Evolutionary conservation across 2,797 vertebrate species (phyloP).

Genomic region (Poeciliopsis gracilis): DNA sequence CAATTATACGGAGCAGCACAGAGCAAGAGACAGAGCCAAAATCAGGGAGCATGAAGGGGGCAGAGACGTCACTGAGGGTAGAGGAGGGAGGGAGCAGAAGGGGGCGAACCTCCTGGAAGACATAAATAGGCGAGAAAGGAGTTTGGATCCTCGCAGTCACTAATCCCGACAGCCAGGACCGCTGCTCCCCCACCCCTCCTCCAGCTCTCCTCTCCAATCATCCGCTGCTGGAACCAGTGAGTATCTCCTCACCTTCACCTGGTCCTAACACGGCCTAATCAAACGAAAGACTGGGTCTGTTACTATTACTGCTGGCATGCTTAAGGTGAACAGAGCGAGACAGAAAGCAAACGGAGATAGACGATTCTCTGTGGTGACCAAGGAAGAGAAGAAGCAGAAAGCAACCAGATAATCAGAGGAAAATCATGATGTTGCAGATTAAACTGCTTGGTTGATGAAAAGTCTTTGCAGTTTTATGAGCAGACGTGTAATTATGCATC

Average conservation of each 20-base stretch:
- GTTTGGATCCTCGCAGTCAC: slow-evolving; percentile 82
- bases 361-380: no score
- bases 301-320: background rate
- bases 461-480: background rate
- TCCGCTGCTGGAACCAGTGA: slow-evolving; percentile 80
- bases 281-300: background rate
- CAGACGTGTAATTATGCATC: background rate
- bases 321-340: background rate
- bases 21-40: slow-evolving; percentile 45
- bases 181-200: slow-evolving; percentile 72
- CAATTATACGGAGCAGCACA: slow-evolving; percentile 40
- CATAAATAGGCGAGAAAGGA: slow-evolving; percentile 88
- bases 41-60: slow-evolving; percentile 64
- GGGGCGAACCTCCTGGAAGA: slow-evolving; percentile 79
- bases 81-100: slow-evolving; percentile 33
- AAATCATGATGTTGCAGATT: background rate
- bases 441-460: background rate
- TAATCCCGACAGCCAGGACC: slow-evolving; percentile 84
- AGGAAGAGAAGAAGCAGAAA: background rate
- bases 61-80: slow-evolving; percentile 50
- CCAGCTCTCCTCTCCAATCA: slow-evolving; percentile 64
- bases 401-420: background rate
- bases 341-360: background rate
- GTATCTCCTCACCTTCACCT: slow-evolving; percentile 66
- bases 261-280: slow-evolving; percentile 6